Evolutionary conservation across 2,888 invertebrate species (phyloP), one percentile per base, ranked within the genome.

Genomic region (Dynastes tityus): DNA sequence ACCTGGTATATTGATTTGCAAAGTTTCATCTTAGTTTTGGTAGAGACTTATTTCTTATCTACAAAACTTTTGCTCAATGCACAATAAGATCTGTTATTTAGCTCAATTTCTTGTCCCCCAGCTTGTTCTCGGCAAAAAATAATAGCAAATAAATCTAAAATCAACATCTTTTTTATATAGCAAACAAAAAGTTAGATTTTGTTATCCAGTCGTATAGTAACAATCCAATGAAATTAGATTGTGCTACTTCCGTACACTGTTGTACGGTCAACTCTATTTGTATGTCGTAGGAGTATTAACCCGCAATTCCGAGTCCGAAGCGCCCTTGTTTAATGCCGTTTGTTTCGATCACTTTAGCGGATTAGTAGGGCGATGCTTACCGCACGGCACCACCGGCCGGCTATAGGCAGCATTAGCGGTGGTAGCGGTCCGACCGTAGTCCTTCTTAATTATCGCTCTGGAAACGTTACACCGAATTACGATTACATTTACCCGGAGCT

Each of bases 261-360:
- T 63, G 27, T 63, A 32, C n/a, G 29, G 32, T 29, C n/a, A 32
- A 32, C 32, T 13, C 63, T 29, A 45, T 63, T 63, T 63, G 63
- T 63, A 32, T 63, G 5, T 61, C 11, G 11, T 11, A 3, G 16
- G 9, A 27, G 63, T 63, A 63, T 63, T 63, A 65, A 45, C 16
- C 65, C 22, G 16, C 32, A 22, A 65, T 11, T 16, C 16, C 37
- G 40, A 65, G 13, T 40, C 77, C 70, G 29, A 32, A 65, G 65
- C 65, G 8, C 53, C 55, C 55, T 55, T 16, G 22, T 55, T 55
- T 16, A 71, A 71, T 40, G 78, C 80, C 80, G 80, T 82, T 83
- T 82, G 82, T 83, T 83, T 82, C 81, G 79, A 80, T 79, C 80
- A 81, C 82, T 80, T 67, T 82, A 81, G 77, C 63, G 80, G 79